Percentiles rank a stretch among this genome's conserved stretches.
These are phyloP conservation scores for Myodes glareolus DNA, from an alignment of 2,113 vertebrate genomes.

Conservation along the genomic window DNA sequence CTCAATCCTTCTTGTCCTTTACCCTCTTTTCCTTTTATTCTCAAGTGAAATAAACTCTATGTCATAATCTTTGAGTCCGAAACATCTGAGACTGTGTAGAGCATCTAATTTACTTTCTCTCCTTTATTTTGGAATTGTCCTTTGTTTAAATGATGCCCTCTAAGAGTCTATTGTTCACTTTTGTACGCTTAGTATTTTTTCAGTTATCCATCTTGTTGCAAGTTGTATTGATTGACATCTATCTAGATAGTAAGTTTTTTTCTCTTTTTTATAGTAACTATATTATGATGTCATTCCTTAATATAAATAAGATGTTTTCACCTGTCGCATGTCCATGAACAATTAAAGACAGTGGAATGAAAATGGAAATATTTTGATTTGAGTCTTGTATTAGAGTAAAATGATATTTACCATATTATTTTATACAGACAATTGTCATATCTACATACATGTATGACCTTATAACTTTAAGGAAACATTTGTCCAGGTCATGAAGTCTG, in stretches of 20 bases:
- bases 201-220: not conserved
- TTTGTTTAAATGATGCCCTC: not conserved
- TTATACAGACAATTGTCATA: not conserved
- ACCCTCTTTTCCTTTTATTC: not conserved
- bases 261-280: not conserved
- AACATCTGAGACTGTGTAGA: not conserved
- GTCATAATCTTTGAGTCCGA: not conserved
- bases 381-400: not conserved
- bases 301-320: constrained; percentile 40
- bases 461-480: not conserved
- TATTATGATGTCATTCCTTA: not conserved
- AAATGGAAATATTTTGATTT: not conserved
- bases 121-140: not conserved
- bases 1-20: not conserved
- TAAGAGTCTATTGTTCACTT: not conserved
- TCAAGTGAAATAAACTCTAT: not conserved
- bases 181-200: not conserved
- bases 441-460: not conserved
- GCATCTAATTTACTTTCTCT: not conserved
- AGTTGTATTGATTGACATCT: not conserved
- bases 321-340: not conserved
- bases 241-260: not conserved
- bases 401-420: not conserved
- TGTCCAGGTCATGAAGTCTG: not conserved
- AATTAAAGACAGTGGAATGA: not conserved